Evolutionary conservation across 1,140 invertebrate species (phyloP), one percentile per base, ranked within the genome.

Genomic region (Hypsibius dujardini): DNA sequence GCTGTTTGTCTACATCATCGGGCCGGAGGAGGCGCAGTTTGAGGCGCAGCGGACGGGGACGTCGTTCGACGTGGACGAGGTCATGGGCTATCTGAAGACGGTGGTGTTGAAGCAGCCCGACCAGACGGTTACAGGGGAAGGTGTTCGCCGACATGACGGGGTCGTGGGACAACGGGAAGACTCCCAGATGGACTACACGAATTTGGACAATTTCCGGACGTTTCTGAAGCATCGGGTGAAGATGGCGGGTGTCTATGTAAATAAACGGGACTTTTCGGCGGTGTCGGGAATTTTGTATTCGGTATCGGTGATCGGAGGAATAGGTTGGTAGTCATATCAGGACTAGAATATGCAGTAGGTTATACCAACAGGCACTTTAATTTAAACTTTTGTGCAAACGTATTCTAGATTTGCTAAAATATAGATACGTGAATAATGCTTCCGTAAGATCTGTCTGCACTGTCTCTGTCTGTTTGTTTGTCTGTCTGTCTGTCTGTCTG

Each of bases 221-320:
- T 67, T 15, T 42, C 42, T 67, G 12, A 15, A 67, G 12, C 45
- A 67, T 42, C 62, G 42, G 12, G 42, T 67, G 12, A 12, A 67
- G 62, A 3, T 7, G 12, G 62, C 62, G 3, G 62, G 62, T 7
- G 62, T 67, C 12, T 67, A 67, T 67, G 62, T 15, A 42, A 67
- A 67, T 42, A 67, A 67, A 42, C 62, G 62, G 12, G 62, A 67
- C 42, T 67, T 67, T 42, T 67, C 62, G 12, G 62, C 62, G 12
- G 62, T 67, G 7, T 67, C 62, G 12, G 62, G 62, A 7, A 67
- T 67, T 42, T 42, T 67, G 12, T 45, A 67, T 67, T 67, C 62
- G 12, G 62, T 67, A 7, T 67, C 62, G 12, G 42, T 67, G 3
- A 67, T 67, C 42, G 45, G 62, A 7, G 62, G 62, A 12, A 42